Percentiles rank a stretch among this genome's conserved stretches.
Conservation (phyloP, 2,888 invertebrate genomes). For the Rhingia rostrata region DNA sequence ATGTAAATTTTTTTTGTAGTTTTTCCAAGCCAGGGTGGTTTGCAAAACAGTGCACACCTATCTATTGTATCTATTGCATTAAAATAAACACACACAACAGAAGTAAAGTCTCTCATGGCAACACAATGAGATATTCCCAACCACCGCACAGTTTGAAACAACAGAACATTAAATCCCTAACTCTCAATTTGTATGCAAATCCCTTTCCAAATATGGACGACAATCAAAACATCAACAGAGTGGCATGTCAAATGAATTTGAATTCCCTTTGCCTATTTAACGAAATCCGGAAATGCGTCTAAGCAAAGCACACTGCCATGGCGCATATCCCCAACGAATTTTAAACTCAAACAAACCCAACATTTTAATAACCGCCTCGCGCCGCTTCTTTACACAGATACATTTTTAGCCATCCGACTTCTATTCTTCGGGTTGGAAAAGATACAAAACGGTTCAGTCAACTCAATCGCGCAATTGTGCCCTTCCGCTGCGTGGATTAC, state of each 20-base stretch:
- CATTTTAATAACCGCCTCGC: slow-evolving; percentile 25
- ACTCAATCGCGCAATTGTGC: slow-evolving; percentile 53
- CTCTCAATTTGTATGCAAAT: slow-evolving; percentile 51
- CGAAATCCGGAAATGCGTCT: slow-evolving; percentile 66
- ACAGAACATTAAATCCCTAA: slow-evolving; percentile 10
- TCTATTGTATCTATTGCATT: too few species aligned
- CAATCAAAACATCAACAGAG: slow-evolving; percentile 28
- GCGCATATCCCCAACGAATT: slow-evolving; percentile 50
- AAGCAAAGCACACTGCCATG: slow-evolving; percentile 23
- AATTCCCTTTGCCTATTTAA: slow-evolving; percentile 19
- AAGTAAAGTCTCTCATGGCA: neutral
- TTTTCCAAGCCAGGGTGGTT: too few species aligned
- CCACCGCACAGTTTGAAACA: slow-evolving; percentile 12
- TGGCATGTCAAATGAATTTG: slow-evolving; percentile 46
- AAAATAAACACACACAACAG: too few species aligned
- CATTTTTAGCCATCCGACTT: slow-evolving; percentile 4
- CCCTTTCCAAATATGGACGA: slow-evolving; percentile 15
- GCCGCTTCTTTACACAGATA: slow-evolving; percentile 18
- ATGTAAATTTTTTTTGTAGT: too few species aligned
- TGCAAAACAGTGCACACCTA: too few species aligned
- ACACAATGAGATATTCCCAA: slow-evolving; percentile 15
- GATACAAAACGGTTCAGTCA: slow-evolving; percentile 5
- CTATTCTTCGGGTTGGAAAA: neutral
- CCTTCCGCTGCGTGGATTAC: slow-evolving; percentile 70
- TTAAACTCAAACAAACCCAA: slow-evolving; percentile 26